Evolutionary conservation across 30 jellyfish, hydroid and myxozoan genomes (phyloP), one percentile per base, ranked within the genome.

Genomic region (Rhopilema esculentum): DNA sequence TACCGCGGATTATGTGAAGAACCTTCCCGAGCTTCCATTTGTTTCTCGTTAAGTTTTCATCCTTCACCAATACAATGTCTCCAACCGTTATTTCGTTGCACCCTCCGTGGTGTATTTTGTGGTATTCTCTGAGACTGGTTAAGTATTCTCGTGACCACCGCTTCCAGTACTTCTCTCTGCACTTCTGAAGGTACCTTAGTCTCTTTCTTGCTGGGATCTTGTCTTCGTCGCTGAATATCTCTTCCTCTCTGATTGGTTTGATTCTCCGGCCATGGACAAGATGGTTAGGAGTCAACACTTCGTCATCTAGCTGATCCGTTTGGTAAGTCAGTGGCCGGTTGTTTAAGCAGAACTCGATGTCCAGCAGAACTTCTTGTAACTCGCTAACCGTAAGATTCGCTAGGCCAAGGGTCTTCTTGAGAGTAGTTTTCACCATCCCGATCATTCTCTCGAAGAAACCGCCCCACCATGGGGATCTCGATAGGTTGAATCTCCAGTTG

Each of bases 391-490:
- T 66, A 9, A 66, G 15, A 8, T 16, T 9, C 25, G 32, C 77
- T 22, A 9, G 16, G 16, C 77, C 77, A 9, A 66, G 22, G 15
- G 77, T 9, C 32, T 66, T 66, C 77, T 21, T 66, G 24, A 66
- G 77, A 8, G 25, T 22, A 8, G 24, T 16, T 26, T 66, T 66
- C 32, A 66, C 77, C 57, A 6, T 40, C 12, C 57, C 9, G 57
- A 12, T 12, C 91, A 80, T 80, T 30, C 76, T 63, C 53, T 80
- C 91, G 21, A 65, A 80, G 9, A 17, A 66, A 2, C 91, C 91
- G 17, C 91, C 85, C 91, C 91, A 80, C 91, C 88, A 80, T 16
- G 71, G 30, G 7, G 91, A 18, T 61, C 72, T 4, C n/a, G 28
- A 69, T 22, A 80, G 69, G 91, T 63, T 80, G 85, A 80, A 80